A percentile compares a stretch with the other conserved stretches of the same genome.
These are phyloP conservation scores for Microchirus variegatus DNA, from an alignment of 2,797 vertebrate genomes.

Conservation along the genomic window DNA sequence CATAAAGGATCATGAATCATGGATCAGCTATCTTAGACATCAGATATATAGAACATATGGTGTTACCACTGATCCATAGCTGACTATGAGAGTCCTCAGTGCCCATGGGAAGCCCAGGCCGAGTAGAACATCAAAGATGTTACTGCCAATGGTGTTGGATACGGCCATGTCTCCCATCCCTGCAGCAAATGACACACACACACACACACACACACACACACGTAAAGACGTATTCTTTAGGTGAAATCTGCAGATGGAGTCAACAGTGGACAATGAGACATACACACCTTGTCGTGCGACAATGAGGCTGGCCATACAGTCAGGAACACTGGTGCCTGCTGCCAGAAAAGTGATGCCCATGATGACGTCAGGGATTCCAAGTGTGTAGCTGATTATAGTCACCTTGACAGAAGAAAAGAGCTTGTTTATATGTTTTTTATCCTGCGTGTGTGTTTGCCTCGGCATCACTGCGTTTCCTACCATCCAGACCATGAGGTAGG, in stretches of 20 bases:
- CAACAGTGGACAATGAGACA: not conserved
- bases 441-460: not conserved
- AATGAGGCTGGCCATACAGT: conserved; percentile 87
- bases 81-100: conserved; percentile 83
- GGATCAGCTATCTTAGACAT: too few relatives aligned
- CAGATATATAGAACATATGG: not conserved
- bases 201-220: not conserved
- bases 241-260: not conserved
- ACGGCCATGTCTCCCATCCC: conserved; percentile 88
- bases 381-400: conserved; percentile 84
- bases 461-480: conserved; percentile 56
- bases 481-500: conserved; percentile 91
- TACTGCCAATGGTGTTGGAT: conserved; percentile 86
- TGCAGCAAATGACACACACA: conserved; percentile 35
- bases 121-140: conserved; percentile 86
- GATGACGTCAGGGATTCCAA: conserved; percentile 85
- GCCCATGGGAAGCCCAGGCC: conserved; percentile 87
- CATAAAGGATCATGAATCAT: too few relatives aligned
- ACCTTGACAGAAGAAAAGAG: conserved; percentile 65
- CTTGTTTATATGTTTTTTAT: not conserved
- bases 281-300: conserved; percentile 83
- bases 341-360: conserved; percentile 88
- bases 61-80: conserved; percentile 82
- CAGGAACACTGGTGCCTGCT: conserved; percentile 86
- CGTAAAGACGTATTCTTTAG: not conserved